Base-by-base conservation (phyloP, 2,888 invertebrate genomes). In the Lasioglossum morio region DNA sequence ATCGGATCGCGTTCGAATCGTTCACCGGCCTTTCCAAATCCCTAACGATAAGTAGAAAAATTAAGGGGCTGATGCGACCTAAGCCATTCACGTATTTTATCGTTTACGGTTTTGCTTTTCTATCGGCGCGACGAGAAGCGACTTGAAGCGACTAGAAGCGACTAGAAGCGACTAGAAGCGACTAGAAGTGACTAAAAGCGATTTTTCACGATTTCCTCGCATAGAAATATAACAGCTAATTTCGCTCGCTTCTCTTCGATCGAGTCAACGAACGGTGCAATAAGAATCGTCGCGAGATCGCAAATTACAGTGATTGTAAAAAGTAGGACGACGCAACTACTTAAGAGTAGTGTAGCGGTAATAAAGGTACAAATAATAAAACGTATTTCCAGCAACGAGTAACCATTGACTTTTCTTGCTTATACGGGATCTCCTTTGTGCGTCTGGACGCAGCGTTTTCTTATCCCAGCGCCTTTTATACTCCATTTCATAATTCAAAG, bases 301-400 rank as follows among this genome's bases (percentile, higher is more conserved):
- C 23, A 30, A 74, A 74, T 74, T 74, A 74, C 48, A 37, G 46
- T 74, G 30, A 37, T 69, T 69, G 69, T 69, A 34, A 69, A 69
- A 37, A 69, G 19, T 37, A 69, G 37, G 23, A 34, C 23, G 34
- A 23, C 37, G 30, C 37, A 69, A 63, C 60, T 69, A 69, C 37
- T 37, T 23, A 19, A 34, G 37, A 19, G 30, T 63, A 30, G 27
- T 16, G 10, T 37, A 23, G 34, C 37, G 23, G 12, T 34, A 69
- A 69, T 69, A 37, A 69, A 69, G 37, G 69, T 37, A 23, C 69
- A 69, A 37, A 2, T 69, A 69, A 37, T 30, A 57, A 69, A 69
- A 34, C 10, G 23, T 69, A 37, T 37, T 23, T 37, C 19, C 23
- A 69, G 19, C 37, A 16, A 69, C 37, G 23, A 69, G 23, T 12